Base-by-base conservation (phyloP, 2,113 vertebrate species). In the Heliornis fulica region DNA sequence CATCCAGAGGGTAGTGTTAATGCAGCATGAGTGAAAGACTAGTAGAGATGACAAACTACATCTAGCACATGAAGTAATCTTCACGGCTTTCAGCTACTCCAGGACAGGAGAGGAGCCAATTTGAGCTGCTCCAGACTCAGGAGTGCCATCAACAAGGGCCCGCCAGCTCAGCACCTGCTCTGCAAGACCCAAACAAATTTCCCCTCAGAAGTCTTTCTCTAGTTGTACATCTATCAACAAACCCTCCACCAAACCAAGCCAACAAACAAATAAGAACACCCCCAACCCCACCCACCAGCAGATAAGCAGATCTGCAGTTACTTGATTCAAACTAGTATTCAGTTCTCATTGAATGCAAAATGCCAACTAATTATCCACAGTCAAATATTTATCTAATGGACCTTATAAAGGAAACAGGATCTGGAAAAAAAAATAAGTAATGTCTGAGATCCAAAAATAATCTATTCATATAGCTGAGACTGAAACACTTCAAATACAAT, bases 351-450 rank as follows among this genome's bases (percentile, higher is more conserved):
- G n/a, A 87, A 65, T 0, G 0, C 31, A 82, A n/a, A 93, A 71
- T 45, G 43, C 45, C 31, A 89, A 71, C n/a, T 87, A 79, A 84
- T 48, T 79, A 82, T 38, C 48, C 36, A 72, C n/a, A 0, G 0
- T 75, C n/a, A 91, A 93, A 61, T 89, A 79, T 82, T 91, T 82
- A 65, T 53, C 38, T 75, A 81, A 89, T 38, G 22, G 60, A 84
- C 56, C 26, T 82, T 91, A 74, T 0, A 78, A 32, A 86, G 5
- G 34, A 36, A 93, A 21, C 9, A 63, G 15, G 10, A 78, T 40
- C 46, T 70, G 72, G 56, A 28, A 56, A 88, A 56, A n/a, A 87
- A 65, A 79, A 88, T 6, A 87, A 87, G 50, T 54, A 10, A 87
- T 60, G 38, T 63, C 51, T 16, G 21, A 87, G 8, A 89, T 50